phyloP scores from a whole-genome alignment of 2,797 vertebrate species.

The Agapornis canus region DNA sequence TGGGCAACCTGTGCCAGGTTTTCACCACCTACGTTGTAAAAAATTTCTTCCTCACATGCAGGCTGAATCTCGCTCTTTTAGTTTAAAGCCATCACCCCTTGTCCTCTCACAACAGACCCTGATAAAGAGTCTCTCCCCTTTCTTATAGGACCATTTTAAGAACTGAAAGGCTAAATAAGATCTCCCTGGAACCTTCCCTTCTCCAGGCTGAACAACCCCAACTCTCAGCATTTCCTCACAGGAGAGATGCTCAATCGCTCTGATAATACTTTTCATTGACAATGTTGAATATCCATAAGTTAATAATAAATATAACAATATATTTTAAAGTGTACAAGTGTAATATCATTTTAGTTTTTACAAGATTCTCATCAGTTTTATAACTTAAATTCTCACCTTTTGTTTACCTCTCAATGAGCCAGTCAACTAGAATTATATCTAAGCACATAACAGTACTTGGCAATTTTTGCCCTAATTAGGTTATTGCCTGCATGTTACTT shows the following conservation, averaged over 20 bases:
- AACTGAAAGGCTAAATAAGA: background rate
- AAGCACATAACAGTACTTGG: background rate
- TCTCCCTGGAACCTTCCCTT: background rate
- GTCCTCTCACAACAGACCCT: background rate
- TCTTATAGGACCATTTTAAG: background rate
- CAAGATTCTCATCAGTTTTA: background rate
- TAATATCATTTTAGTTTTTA: background rate
- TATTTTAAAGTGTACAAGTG: background rate
- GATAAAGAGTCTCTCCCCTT: background rate
- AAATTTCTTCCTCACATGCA: background rate
- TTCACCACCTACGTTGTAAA: background rate
- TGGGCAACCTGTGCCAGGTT: background rate
- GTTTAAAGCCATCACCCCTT: background rate
- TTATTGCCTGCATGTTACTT: background rate
- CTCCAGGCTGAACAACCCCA: background rate
- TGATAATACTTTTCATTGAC: background rate
- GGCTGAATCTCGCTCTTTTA: background rate
- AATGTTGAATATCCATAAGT: background rate
- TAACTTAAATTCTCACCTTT: background rate
- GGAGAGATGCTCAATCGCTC: background rate
- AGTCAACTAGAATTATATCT: background rate
- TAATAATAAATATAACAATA: background rate
- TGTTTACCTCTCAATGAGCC: background rate
- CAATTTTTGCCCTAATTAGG: background rate
- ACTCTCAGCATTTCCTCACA: background rate